Conservation (phyloP, 2,113 vertebrate genomes). For the Tupaia chinensis region DNA sequence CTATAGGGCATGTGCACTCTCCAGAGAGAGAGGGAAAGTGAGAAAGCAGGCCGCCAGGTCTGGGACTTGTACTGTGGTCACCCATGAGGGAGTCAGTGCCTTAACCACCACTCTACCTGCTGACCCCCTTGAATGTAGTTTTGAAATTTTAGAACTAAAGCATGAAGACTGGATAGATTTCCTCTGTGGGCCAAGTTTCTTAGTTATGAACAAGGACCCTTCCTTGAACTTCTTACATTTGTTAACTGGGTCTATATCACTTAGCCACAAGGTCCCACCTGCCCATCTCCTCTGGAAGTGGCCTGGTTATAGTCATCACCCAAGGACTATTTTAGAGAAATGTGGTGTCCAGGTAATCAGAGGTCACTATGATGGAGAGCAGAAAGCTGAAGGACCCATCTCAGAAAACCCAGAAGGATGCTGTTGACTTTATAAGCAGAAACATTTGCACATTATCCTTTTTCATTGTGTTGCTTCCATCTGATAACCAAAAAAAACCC, state of each 20-base stretch:
- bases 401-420: not conserved
- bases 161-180: not conserved
- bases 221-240: not conserved
- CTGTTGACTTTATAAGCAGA: not conserved
- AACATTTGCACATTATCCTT: not conserved
- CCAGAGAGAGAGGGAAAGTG: too few relatives aligned
- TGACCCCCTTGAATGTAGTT: not conserved
- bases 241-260: not conserved
- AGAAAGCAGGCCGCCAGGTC: too few relatives aligned
- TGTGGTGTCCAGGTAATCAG: not conserved
- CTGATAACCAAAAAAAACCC: not conserved
- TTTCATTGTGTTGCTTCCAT: not conserved
- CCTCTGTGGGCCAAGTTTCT: not conserved
- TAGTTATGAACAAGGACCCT: not conserved
- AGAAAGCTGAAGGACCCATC: not conserved
- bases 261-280: not conserved
- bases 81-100: too few relatives aligned
- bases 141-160: slow-evolving; percentile 48
- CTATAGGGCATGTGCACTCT: too few relatives aligned
- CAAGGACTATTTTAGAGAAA: slow-evolving; percentile 23
- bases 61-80: too few relatives aligned
- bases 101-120: too few relatives aligned
- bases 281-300: not conserved
- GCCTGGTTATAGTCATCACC: not conserved
- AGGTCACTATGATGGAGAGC: not conserved